A percentile compares a stretch with the other conserved stretches of the same genome.
These are phyloP conservation scores for Catagonus wagneri DNA, from an alignment of 2,113 vertebrate species.

Conservation along the genomic window DNA sequence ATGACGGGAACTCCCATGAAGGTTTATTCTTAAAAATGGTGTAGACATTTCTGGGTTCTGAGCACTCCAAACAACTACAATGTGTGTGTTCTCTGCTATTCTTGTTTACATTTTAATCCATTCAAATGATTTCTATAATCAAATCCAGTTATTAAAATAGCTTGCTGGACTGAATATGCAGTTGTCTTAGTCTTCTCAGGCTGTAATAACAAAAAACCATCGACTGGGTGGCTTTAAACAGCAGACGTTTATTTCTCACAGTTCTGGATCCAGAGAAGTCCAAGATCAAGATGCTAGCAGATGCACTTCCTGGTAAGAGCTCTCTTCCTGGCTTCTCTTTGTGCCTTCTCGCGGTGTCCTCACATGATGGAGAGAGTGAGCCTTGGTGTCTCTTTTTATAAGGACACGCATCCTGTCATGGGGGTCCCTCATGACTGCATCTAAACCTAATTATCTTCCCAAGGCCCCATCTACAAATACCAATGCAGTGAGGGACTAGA, in stretches of 20 bases:
- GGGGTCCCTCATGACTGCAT: not conserved
- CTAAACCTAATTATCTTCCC: not conserved
- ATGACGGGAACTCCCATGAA: too few relatives aligned
- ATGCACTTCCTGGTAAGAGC: not conserved
- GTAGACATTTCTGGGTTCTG: not conserved
- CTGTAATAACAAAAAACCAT: not conserved
- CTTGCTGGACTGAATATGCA: not conserved
- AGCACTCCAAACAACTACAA: not conserved
- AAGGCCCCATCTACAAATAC: not conserved
- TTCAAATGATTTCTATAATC: not conserved
- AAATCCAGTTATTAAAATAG: not conserved
- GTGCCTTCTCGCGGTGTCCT: not conserved
- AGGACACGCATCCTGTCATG: not conserved
- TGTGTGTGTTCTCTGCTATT: not conserved
- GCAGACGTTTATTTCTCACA: not conserved
- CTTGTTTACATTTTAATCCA: slow-evolving; percentile 15
- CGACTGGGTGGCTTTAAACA: not conserved
- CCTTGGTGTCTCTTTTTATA: not conserved
- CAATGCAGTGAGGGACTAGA: not conserved
- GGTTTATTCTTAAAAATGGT: too few relatives aligned
- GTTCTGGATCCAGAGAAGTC: not conserved
- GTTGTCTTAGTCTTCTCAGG: not conserved
- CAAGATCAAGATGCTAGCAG: not conserved
- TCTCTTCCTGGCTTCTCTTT: not conserved
- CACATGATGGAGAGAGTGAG: not conserved